Percentiles rank a stretch among this genome's conserved stretches.
Conservation (phyloP, 2,113 vertebrate genomes). For the Alexandromys fortis region DNA sequence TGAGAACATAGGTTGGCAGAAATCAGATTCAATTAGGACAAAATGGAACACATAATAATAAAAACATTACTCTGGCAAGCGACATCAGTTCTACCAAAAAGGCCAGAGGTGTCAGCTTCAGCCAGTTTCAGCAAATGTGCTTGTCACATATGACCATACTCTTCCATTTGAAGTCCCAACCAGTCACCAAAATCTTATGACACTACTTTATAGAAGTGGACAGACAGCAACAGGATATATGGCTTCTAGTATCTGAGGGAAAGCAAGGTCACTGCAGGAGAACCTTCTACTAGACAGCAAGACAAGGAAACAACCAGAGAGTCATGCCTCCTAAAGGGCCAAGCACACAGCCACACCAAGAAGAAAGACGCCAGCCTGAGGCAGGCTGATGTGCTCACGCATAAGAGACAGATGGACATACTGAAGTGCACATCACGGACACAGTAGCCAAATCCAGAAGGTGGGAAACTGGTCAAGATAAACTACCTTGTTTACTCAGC, state of each 20-base stretch:
- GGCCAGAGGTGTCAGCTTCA: background rate
- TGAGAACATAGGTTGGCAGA: slow-evolving; percentile 4
- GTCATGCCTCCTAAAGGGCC: background rate
- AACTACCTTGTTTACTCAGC: background rate
- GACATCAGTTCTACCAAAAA: background rate
- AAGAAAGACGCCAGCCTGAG: background rate
- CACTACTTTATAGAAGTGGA: background rate
- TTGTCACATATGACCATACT: background rate
- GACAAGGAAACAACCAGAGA: background rate
- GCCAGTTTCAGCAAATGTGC: background rate
- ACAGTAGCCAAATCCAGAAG: slow-evolving; percentile 5
- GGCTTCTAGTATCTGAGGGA: background rate
- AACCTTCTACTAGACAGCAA: background rate
- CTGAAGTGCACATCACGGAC: background rate
- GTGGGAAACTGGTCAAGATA: background rate
- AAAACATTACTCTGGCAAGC: slow-evolving; percentile 32
- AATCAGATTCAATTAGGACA: background rate
- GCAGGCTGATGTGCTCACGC: background rate
- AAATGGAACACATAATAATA: slow-evolving; percentile 55
- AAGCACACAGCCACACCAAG: background rate
- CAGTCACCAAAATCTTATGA: background rate
- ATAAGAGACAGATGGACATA: background rate
- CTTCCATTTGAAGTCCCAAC: background rate
- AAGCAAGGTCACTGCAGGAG: background rate
- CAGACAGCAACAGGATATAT: background rate